Conservation (phyloP, 2,888 invertebrate genomes). For the Chymomyza amoena region DNA sequence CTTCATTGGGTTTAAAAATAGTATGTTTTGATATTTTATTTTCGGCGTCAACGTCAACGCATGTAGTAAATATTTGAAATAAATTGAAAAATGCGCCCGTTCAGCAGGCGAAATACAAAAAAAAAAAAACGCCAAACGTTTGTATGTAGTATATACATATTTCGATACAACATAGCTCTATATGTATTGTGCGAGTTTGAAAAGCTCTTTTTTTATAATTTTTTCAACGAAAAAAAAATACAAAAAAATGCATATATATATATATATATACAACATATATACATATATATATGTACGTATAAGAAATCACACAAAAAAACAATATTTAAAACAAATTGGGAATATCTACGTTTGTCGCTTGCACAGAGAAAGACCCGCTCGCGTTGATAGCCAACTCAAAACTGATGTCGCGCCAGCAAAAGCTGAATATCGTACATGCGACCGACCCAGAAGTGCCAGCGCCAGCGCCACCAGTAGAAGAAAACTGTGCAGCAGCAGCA, state of each 20-base stretch:
- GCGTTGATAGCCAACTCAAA: slow-evolving; percentile 80
- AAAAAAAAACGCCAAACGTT: slow-evolving; percentile 2
- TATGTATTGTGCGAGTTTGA: slow-evolving; percentile 10
- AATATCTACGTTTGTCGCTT: slow-evolving; percentile 78
- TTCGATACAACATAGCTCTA: slow-evolving; percentile 15
- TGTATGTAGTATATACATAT: background rate
- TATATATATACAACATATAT: slow-evolving; percentile 32
- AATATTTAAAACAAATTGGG: slow-evolving; percentile 60
- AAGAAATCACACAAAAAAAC: slow-evolving; percentile 54
- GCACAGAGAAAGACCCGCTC: slow-evolving; percentile 80
- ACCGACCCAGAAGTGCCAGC: slow-evolving; percentile 51
- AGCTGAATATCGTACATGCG: slow-evolving; percentile 68
- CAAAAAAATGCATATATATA: background rate
- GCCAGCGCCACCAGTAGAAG: slow-evolving; percentile 14
- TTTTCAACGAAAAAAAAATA: background rate
- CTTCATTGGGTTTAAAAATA: slow-evolving; percentile 62
- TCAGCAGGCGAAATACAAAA: slow-evolving; percentile 8
- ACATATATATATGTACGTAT: slow-evolving; percentile 22
- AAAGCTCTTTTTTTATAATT: slow-evolving; percentile 1
- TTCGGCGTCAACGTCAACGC: slow-evolving; percentile 72
- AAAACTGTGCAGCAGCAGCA: slow-evolving; percentile 27
- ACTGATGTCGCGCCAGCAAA: slow-evolving; percentile 77
- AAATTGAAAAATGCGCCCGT: slow-evolving; percentile 47
- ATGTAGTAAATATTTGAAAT: slow-evolving; percentile 67
- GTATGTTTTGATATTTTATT: slow-evolving; percentile 68